These are phyloP conservation scores for Glossophaga mutica DNA, from an alignment of 2,797 vertebrate genomes.

Conservation along the genomic window DNA sequence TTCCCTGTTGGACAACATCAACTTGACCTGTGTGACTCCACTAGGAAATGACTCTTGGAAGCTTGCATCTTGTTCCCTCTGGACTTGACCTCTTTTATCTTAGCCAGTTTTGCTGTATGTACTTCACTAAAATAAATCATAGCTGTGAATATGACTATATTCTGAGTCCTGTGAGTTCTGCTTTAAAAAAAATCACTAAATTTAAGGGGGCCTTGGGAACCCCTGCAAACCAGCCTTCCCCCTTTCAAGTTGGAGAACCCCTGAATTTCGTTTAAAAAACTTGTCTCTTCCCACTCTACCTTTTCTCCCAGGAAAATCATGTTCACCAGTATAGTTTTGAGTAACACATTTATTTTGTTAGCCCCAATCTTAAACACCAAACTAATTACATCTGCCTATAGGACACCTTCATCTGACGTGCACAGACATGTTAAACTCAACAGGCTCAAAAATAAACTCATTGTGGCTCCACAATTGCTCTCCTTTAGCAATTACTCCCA, in stretches of 20 bases:
- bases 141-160: not conserved
- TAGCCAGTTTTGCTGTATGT: not conserved
- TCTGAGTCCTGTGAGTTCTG: not conserved
- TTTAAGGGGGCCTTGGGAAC: not conserved
- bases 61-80: not conserved
- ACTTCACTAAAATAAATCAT: conserved; percentile 6
- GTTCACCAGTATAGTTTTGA: not conserved
- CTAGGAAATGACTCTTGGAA: not conserved
- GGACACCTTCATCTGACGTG: not conserved
- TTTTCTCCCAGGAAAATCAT: not conserved
- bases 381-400: not conserved
- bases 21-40: not conserved
- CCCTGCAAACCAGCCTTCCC: not conserved
- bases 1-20: not conserved
- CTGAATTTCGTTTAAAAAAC: not conserved
- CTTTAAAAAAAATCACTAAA: not conserved
- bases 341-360: not conserved
- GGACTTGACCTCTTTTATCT: not conserved
- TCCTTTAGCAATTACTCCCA: not conserved
- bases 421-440: not conserved
- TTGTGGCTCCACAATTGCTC: not conserved
- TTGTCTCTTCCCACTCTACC: not conserved
- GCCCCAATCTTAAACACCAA: not conserved
- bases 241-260: not conserved
- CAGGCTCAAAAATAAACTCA: not conserved